Percentiles rank a stretch among this genome's conserved stretches.
Evolutionary conservation across 2,113 vertebrate genomes (phyloP).

Genomic region (Sisor rabdophorus): DNA sequence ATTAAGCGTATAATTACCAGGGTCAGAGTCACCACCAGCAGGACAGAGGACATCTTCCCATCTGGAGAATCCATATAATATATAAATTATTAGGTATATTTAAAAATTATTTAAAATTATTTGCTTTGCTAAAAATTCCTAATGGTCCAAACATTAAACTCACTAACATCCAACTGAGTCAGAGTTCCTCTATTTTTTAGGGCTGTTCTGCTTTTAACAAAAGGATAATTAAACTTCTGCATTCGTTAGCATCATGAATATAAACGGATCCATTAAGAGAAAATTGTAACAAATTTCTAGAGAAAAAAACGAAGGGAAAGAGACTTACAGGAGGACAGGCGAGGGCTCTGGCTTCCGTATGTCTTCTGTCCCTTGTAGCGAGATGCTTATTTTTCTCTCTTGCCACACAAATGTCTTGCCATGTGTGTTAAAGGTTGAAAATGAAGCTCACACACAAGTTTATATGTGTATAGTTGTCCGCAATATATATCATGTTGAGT

Average conservation of each 20-base stretch:
- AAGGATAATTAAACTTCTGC: slow-evolving; percentile 12
- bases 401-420: slow-evolving; percentile 31
- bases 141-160: neutral
- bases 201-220: slow-evolving; percentile 8
- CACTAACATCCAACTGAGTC: neutral
- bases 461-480: neutral
- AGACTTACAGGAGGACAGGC: slow-evolving; percentile 10
- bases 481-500: neutral
- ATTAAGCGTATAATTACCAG: slow-evolving; percentile 28
- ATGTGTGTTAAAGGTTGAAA: slow-evolving; percentile 5
- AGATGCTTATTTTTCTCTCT: slow-evolving; percentile 11
- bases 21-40: slow-evolving; percentile 34
- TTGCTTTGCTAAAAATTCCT: neutral
- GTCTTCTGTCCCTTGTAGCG: neutral
- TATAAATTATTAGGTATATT: neutral
- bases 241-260: neutral
- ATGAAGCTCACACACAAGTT: slow-evolving; percentile 1
- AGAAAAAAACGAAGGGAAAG: neutral
- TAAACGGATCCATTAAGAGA: neutral
- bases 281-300: neutral
- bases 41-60: slow-evolving; percentile 43
- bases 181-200: slow-evolving; percentile 17
- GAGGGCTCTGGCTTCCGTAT: neutral
- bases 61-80: slow-evolving; percentile 27
- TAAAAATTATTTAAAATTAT: no score